These are phyloP conservation scores for Fregetta grallaria DNA, from an alignment of 2,113 vertebrate species.

Conservation along the genomic window DNA sequence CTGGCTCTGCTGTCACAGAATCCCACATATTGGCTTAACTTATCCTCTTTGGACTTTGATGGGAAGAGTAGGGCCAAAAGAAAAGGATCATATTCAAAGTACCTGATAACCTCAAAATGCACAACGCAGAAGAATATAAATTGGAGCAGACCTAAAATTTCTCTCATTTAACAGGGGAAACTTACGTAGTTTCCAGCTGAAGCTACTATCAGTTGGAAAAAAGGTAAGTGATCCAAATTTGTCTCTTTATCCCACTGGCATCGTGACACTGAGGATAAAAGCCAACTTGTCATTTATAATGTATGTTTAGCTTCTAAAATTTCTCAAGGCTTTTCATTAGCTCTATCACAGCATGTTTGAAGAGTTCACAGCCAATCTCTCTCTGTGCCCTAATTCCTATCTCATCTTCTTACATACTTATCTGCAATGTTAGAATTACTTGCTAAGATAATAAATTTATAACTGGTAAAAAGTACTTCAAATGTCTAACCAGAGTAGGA, in stretches of 20 bases:
- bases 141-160: background rate
- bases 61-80: background rate
- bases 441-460: background rate
- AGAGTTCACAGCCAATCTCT: background rate
- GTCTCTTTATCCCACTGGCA: background rate
- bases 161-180: background rate
- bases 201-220: background rate
- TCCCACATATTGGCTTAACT: background rate
- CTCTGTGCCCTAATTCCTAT: background rate
- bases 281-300: background rate
- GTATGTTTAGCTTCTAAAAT: slow-evolving; percentile 17
- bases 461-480: background rate
- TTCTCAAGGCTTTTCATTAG: slow-evolving; percentile 21
- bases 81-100: background rate
- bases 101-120: background rate
- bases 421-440: background rate
- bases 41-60: background rate
- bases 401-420: background rate
- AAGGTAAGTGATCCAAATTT: background rate
- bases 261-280: slow-evolving; percentile 4
- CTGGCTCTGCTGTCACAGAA: background rate
- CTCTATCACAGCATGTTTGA: background rate
- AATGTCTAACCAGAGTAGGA: background rate
- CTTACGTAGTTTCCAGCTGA: background rate
- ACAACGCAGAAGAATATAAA: background rate